phyloP scores from a whole-genome alignment of 2,797 vertebrate genomes.

The Acropternis orthonyx region DNA sequence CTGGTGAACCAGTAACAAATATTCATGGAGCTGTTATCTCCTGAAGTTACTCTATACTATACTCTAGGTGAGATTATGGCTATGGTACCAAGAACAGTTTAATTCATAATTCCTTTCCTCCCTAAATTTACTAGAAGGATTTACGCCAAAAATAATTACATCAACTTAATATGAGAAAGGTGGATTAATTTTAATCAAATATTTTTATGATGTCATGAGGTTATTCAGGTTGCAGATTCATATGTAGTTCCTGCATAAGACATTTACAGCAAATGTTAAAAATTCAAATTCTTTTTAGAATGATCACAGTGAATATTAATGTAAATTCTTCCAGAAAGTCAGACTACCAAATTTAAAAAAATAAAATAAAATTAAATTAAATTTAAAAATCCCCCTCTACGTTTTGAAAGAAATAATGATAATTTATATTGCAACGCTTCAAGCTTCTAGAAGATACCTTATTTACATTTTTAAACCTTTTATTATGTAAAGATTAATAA shows the following conservation, averaged over 20 bases:
- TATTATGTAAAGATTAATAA: neutral
- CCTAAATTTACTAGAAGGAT: neutral
- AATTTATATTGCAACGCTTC: neutral
- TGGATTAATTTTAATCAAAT: neutral
- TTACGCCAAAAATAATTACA: neutral
- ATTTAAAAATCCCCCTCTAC: neutral
- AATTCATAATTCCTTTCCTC: neutral
- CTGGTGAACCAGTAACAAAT: fast-evolving
- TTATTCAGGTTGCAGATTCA: neutral
- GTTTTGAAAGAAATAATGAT: neutral
- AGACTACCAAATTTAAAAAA: neutral
- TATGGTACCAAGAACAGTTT: neutral
- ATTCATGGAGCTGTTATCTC: fast-evolving
- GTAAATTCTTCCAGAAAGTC: neutral
- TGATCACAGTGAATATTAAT: neutral
- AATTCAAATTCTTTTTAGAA: neutral
- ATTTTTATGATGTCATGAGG: neutral
- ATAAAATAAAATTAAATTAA: no score
- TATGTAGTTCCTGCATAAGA: neutral
- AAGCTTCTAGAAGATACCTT: neutral
- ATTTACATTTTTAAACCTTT: neutral
- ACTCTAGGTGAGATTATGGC: neutral
- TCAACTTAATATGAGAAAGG: neutral
- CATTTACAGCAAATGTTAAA: neutral
- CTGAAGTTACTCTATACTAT: fast-evolving